A percentile compares a stretch with the other conserved stretches of the same genome.
Evolutionary conservation across 2,797 vertebrate species (phyloP).

Genomic region (Gila robusta): DNA sequence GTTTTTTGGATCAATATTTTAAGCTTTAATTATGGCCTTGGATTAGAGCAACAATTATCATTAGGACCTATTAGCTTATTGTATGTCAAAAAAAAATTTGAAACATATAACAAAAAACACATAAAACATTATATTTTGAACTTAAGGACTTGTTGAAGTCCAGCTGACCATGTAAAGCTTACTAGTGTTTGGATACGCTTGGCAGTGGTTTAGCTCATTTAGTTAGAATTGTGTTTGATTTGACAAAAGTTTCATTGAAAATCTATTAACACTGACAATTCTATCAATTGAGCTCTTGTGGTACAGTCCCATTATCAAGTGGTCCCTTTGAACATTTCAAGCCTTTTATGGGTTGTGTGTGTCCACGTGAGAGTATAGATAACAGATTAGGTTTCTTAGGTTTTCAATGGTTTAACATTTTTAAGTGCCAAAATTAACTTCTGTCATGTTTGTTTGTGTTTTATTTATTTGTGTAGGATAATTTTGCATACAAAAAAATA

Average conservation of each 20-base stretch:
- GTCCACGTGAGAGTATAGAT: background rate
- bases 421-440: constrained; percentile 43
- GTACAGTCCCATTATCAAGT: constrained; percentile 9
- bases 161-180: background rate
- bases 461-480: constrained; percentile 70
- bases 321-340: constrained; percentile 19
- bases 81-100: background rate
- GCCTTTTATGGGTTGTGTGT: constrained; percentile 17
- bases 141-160: background rate
- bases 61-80: background rate
- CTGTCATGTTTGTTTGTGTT: constrained; percentile 49
- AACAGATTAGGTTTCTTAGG: constrained; percentile 25
- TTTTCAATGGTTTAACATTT: constrained; percentile 51
- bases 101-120: background rate
- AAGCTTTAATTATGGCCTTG: background rate
- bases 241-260: background rate
- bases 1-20: constrained; percentile 17
- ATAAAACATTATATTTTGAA: background rate
- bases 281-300: constrained; percentile 35
- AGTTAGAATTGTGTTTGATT: background rate
- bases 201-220: background rate
- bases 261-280: constrained; percentile 12
- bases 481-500: constrained; percentile 63
- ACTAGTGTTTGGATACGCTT: background rate
- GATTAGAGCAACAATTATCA: background rate